Conservation (phyloP, 2,797 vertebrate species). For the Arrhamphus sclerolepis region DNA sequence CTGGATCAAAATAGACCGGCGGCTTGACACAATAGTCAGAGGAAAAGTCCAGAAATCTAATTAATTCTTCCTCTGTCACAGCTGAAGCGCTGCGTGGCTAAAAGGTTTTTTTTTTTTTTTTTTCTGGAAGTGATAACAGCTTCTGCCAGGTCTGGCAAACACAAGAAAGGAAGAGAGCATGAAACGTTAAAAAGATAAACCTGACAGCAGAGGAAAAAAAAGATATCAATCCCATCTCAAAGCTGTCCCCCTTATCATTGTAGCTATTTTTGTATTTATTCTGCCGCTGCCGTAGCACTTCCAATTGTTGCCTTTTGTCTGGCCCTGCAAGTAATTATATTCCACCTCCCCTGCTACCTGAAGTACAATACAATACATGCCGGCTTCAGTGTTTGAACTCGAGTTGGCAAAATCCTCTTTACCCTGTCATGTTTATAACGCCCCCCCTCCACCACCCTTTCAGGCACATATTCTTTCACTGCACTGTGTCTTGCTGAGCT, state of each 20-base stretch:
- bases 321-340: constrained; percentile 77
- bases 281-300: constrained; percentile 58
- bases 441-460: constrained; percentile 17
- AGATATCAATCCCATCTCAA: constrained; percentile 70
- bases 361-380: constrained; percentile 65
- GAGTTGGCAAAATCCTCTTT: constrained; percentile 62
- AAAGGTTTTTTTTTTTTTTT: constrained; percentile 67
- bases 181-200: constrained; percentile 71
- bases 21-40: constrained; percentile 74
- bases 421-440: constrained; percentile 41
- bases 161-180: constrained; percentile 61
- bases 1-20: constrained; percentile 74
- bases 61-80: constrained; percentile 79
- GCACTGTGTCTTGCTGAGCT: constrained; percentile 25
- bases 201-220: constrained; percentile 65
- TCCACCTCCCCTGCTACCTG: constrained; percentile 66
- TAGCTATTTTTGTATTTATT: constrained; percentile 78
- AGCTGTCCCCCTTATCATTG: constrained; percentile 69
- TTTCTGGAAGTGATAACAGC: constrained; percentile 73
- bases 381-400: constrained; percentile 56
- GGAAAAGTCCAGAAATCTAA: constrained; percentile 79
- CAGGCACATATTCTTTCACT: constrained; percentile 33
- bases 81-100: constrained; percentile 64
- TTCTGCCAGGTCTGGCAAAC: constrained; percentile 64
- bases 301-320: constrained; percentile 73